Percentiles rank a stretch among this genome's conserved stretches.
phyloP scores from a whole-genome alignment of 1,140 invertebrate species.

The Nylanderia fulva region DNA sequence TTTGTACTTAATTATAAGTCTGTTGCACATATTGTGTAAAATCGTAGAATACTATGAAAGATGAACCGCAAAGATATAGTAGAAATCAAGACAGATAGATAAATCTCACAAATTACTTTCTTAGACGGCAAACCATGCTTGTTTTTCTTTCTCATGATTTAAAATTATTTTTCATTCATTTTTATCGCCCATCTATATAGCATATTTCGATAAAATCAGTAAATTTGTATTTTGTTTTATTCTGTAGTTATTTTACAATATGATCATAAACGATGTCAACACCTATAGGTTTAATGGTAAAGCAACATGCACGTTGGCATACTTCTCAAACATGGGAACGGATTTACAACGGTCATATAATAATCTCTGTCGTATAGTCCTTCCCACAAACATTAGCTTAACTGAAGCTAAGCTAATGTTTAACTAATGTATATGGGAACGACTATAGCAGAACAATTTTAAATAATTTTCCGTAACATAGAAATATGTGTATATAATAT shows the following conservation, averaged over 20 bases:
- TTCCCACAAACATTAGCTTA: not conserved
- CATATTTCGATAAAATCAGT: not conserved
- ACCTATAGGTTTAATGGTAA: constrained; percentile 17
- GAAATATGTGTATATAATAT: not conserved
- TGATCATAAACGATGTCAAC: constrained; percentile 11
- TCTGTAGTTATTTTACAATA: not conserved
- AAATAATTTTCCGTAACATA: not conserved
- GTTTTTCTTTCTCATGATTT: not conserved
- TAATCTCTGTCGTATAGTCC: not conserved
- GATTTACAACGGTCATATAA: not conserved
- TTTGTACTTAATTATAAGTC: not conserved
- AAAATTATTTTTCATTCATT: not conserved
- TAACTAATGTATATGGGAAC: not conserved
- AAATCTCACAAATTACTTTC: not conserved
- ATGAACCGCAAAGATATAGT: not conserved
- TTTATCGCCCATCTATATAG: not conserved
- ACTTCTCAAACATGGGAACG: not conserved
- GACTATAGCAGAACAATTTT: not conserved
- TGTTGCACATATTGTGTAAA: not conserved
- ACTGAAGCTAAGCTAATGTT: not conserved
- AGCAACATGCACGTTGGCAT: not conserved
- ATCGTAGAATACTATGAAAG: not conserved
- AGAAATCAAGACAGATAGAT: not conserved
- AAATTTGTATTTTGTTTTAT: constrained; percentile 2
- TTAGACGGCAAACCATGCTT: not conserved